These are phyloP conservation scores for Temnothorax rugatulus DNA, from an alignment of 2,888 invertebrate species.

Conservation along the genomic window DNA sequence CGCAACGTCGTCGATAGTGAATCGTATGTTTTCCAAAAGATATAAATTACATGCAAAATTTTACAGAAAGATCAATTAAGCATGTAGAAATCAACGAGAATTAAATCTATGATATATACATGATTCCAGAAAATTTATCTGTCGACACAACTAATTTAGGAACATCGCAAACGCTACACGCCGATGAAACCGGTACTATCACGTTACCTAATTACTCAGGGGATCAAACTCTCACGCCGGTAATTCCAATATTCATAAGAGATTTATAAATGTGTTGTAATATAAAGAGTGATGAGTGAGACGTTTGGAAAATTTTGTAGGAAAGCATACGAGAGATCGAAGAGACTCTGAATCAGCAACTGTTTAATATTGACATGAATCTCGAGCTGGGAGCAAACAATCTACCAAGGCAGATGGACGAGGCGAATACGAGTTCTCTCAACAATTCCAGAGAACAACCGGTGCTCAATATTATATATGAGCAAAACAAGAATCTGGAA, in stretches of 20 bases:
- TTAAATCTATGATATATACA: constrained; percentile 25
- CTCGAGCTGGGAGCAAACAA: constrained; percentile 73
- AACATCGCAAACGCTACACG: constrained; percentile 83
- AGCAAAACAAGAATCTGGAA: constrained; percentile 75
- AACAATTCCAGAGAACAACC: constrained; percentile 72
- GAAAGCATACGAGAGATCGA: constrained; percentile 85
- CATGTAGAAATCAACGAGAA: not conserved
- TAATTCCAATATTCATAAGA: constrained; percentile 60
- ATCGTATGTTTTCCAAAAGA: constrained; percentile 69
- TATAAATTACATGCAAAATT: constrained; percentile 23
- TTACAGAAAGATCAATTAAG: not conserved
- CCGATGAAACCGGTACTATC: constrained; percentile 84
- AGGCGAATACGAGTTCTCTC: constrained; percentile 60
- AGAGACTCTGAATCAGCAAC: constrained; percentile 85
- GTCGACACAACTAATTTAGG: constrained; percentile 74
- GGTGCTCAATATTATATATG: constrained; percentile 81
- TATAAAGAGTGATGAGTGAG: not conserved
- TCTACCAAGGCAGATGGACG: constrained; percentile 70
- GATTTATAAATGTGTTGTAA: not conserved
- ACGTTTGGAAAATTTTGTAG: constrained; percentile 68
- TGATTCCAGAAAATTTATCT: constrained; percentile 76
- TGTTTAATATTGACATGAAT: constrained; percentile 82
- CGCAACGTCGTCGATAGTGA: constrained; percentile 63
- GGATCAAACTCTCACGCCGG: constrained; percentile 84
- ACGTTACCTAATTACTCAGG: constrained; percentile 83